phyloP scores from a whole-genome alignment of 2,113 vertebrate genomes.

The Dicrurus megarhynchus region DNA sequence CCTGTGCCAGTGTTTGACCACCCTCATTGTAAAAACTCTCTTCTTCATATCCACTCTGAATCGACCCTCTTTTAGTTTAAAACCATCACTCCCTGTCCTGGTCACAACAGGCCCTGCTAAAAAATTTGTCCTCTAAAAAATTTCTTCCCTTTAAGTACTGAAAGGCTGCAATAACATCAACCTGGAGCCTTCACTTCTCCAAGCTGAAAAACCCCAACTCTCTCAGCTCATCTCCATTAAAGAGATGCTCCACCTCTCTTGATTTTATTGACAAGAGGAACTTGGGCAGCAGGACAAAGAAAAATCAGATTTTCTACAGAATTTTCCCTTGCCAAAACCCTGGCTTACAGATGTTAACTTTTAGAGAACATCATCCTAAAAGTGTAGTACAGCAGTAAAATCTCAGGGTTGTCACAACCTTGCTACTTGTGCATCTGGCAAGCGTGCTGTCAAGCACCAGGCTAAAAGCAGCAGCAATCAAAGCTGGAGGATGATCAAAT shows the following conservation, averaged over 20 bases:
- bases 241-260: not conserved
- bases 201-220: not conserved
- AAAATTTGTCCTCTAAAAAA: not conserved
- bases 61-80: not conserved
- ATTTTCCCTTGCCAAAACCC: not conserved
- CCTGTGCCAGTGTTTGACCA: not conserved
- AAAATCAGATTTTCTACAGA: not conserved
- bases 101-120: not conserved
- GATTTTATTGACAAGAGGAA: not conserved
- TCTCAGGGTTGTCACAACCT: not conserved
- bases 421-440: not conserved
- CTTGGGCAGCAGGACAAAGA: not conserved
- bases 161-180: fast-evolving
- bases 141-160: not conserved
- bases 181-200: not conserved
- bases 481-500: not conserved
- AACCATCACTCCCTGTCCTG: not conserved
- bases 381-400: not conserved
- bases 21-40: not conserved
- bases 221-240: not conserved
- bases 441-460: not conserved
- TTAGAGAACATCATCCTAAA: not conserved
- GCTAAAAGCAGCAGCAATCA: not conserved
- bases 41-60: not conserved
- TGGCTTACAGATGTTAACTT: not conserved